phyloP scores from a whole-genome alignment of 1,140 invertebrate genomes.

The Saxidomus purpurata region DNA sequence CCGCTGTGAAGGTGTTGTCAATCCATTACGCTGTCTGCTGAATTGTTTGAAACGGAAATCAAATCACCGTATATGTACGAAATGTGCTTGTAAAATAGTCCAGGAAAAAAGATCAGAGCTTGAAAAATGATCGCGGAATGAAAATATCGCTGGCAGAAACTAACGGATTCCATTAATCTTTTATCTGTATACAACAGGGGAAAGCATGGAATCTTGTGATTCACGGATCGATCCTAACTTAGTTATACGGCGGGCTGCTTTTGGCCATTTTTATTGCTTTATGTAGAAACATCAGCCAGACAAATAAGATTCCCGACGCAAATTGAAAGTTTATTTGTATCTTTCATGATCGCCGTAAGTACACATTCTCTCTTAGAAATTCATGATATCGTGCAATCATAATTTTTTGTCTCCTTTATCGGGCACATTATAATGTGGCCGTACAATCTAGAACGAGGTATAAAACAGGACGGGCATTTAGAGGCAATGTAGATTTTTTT shows the following conservation, averaged over 20 bases:
- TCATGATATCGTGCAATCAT: constrained; percentile 17
- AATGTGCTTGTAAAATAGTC: not conserved
- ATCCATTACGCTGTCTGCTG: constrained; percentile 17
- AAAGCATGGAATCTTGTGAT: not conserved
- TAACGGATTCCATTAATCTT: constrained; percentile 27
- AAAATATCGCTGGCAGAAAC: constrained; percentile 18
- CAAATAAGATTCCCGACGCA: constrained; percentile 7
- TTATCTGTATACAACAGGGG: constrained; percentile 13
- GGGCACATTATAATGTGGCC: not conserved
- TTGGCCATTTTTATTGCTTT: constrained; percentile 21
- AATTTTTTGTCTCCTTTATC: not conserved
- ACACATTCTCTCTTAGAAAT: constrained; percentile 8
- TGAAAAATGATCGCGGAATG: constrained; percentile 23
- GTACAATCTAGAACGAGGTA: not conserved
- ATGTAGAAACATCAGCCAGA: constrained; percentile 5
- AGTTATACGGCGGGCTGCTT: constrained; percentile 4
- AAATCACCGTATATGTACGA: not conserved
- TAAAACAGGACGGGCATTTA: not conserved
- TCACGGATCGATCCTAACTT: constrained; percentile 17
- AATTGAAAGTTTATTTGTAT: constrained; percentile 44
- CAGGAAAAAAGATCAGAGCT: constrained; percentile 1
- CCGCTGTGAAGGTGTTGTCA: not conserved
- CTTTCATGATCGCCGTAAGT: constrained; percentile 33
- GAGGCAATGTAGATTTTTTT: not conserved
- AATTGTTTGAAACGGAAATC: constrained; percentile 26